These are phyloP conservation scores for Caenorhabditis virilis DNA, from an alignment of 2,888 invertebrate genomes.

Conservation along the genomic window DNA sequence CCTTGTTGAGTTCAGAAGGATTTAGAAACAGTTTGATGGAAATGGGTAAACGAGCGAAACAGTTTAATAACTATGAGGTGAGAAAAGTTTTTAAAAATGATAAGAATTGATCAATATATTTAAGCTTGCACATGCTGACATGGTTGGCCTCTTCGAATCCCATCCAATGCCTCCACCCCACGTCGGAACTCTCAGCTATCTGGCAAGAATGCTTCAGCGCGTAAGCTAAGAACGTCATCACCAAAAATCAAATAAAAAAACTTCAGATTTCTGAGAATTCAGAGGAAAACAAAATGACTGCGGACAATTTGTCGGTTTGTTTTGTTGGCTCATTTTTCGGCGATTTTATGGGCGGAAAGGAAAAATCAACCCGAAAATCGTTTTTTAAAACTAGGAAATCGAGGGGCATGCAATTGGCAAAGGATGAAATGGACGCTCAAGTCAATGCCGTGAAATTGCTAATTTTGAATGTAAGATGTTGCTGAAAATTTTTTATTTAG, in stretches of 20 bases:
- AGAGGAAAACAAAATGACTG: constrained; percentile 47
- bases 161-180: constrained; percentile 13
- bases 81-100: neutral
- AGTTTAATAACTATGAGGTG: constrained; percentile 1
- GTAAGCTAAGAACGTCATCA: constrained; percentile 1
- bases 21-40: constrained; percentile 20
- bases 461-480: constrained; percentile 17
- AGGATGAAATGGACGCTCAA: constrained; percentile 28
- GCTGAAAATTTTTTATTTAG: neutral
- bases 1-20: constrained; percentile 18
- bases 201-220: constrained; percentile 33
- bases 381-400: constrained; percentile 9
- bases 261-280: constrained; percentile 35
- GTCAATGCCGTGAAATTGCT: constrained; percentile 29
- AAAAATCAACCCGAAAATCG: constrained; percentile 21
- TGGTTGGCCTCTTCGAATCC: constrained; percentile 10
- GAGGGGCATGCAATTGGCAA: constrained; percentile 8
- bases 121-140: constrained; percentile 21
- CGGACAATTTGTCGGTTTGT: constrained; percentile 50
- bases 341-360: constrained; percentile 32
- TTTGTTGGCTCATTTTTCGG: constrained; percentile 53
- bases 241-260: too few relatives aligned
- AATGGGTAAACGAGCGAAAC: constrained; percentile 12
- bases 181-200: constrained; percentile 45
- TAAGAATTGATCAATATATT: neutral